Evolutionary conservation across 2,888 invertebrate genomes (phyloP).

Genomic region (Monochamus alternatus): DNA sequence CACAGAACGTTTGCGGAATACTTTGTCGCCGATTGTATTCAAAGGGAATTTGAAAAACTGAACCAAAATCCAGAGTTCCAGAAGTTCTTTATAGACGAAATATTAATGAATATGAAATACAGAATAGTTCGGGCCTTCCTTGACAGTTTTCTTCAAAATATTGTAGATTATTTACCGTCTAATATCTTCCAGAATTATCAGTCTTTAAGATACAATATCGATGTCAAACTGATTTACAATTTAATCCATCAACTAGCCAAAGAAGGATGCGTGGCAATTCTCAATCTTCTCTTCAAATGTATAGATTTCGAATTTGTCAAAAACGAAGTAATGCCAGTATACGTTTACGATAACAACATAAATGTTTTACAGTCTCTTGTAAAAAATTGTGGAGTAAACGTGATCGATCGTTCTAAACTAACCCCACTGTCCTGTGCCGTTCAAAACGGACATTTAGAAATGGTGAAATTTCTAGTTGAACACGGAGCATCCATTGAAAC

Average conservation of each 20-base stretch:
- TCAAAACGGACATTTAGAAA: conserved; percentile 78
- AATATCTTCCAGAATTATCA: background rate
- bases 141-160: background rate
- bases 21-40: background rate
- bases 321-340: too few relatives aligned
- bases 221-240: background rate
- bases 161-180: background rate
- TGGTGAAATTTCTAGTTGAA: conserved; percentile 72
- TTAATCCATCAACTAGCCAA: background rate
- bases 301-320: background rate
- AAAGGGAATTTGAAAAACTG: too few relatives aligned
- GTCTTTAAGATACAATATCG: background rate
- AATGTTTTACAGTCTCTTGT: too few relatives aligned
- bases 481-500: background rate
- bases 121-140: background rate
- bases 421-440: background rate
- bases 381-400: too few relatives aligned
- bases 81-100: conserved; percentile 8
- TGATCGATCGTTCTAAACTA: too few relatives aligned
- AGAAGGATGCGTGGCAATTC: background rate
- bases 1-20: conserved; percentile 20
- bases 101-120: background rate
- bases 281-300: background rate
- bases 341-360: too few relatives aligned
- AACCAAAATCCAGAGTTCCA: too few relatives aligned